Evolutionary conservation across 2,113 vertebrate genomes (phyloP).

Genomic region (Typhlomys cinereus): DNA sequence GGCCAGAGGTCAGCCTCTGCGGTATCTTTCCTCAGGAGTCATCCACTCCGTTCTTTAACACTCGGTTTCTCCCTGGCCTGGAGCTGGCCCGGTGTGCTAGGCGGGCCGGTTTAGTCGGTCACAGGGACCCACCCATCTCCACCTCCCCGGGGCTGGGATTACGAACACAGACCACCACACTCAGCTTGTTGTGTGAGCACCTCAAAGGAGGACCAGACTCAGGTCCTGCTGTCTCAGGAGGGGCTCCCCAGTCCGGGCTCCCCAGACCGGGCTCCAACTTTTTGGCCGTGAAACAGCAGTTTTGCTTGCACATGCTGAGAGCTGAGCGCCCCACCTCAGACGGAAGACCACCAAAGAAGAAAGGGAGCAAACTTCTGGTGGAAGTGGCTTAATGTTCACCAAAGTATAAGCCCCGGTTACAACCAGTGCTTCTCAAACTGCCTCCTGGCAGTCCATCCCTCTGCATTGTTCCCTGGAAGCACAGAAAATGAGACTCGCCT

Average conservation of each 20-base stretch:
- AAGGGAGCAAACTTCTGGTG: not conserved
- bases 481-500: slow-evolving; percentile 40
- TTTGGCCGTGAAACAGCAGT: not conserved
- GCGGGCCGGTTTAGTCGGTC: too few relatives aligned
- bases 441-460: not conserved
- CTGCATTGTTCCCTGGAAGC: slow-evolving; percentile 30
- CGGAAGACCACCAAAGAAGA: not conserved
- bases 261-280: not conserved
- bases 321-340: not conserved
- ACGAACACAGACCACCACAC: not conserved
- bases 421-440: not conserved
- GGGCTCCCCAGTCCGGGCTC: not conserved
- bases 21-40: not conserved
- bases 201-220: not conserved
- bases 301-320: not conserved
- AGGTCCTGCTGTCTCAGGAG: not conserved
- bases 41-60: not conserved
- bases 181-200: not conserved
- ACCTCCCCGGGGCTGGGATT: not conserved
- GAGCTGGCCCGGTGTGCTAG: not conserved
- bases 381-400: too few relatives aligned
- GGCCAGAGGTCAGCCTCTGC: too few relatives aligned
- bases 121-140: too few relatives aligned
- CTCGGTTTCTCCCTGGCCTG: not conserved
- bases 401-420: not conserved